Evolutionary conservation across 2,113 vertebrate species (phyloP).

Genomic region (Cavia porcellus): DNA sequence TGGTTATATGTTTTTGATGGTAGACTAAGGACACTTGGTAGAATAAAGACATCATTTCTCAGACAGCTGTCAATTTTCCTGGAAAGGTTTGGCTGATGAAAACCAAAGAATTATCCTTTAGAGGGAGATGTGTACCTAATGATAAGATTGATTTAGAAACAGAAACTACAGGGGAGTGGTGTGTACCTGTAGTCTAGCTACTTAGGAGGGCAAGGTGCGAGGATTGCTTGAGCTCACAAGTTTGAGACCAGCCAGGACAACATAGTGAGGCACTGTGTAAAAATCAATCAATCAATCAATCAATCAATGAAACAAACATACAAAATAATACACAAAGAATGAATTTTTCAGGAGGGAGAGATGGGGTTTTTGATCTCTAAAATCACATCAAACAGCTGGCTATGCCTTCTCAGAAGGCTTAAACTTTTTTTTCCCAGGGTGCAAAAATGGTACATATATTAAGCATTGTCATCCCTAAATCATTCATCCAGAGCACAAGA

Average conservation of each 20-base stretch:
- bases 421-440: neutral
- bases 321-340: neutral
- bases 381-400: neutral
- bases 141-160: slow-evolving; percentile 4
- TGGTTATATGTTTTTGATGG: neutral
- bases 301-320: neutral
- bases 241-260: neutral
- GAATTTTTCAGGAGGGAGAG: neutral
- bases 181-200: neutral
- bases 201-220: neutral
- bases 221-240: neutral
- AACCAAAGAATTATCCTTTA: neutral
- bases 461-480: too few species aligned
- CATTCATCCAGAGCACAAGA: too few species aligned
- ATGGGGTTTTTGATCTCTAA: neutral
- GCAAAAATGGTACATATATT: neutral
- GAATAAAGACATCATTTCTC: neutral
- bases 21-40: neutral
- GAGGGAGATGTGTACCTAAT: neutral
- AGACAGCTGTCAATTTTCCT: neutral
- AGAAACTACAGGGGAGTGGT: neutral
- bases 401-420: slow-evolving; percentile 9
- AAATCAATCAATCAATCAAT: neutral
- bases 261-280: neutral
- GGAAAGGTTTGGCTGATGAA: neutral